Conservation (phyloP, 2,888 invertebrate genomes). For the Amphipyra tragopoginis region DNA sequence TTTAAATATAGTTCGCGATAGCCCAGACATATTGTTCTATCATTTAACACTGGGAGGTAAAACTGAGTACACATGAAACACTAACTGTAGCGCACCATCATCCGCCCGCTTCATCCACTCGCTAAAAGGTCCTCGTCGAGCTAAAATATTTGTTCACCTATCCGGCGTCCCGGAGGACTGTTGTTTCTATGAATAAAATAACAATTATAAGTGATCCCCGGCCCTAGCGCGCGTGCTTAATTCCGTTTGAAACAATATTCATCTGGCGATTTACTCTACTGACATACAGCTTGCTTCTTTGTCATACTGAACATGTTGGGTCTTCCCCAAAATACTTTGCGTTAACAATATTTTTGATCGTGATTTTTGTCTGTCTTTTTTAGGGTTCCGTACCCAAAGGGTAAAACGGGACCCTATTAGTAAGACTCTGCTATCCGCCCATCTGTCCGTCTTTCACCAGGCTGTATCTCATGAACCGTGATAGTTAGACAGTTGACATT, state of each 20-base stretch:
- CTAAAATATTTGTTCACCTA: constrained; percentile 88
- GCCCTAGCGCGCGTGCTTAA: constrained; percentile 85
- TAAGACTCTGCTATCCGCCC: too few species aligned
- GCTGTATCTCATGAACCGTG: too few species aligned
- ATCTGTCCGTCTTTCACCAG: too few species aligned
- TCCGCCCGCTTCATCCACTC: constrained; percentile 37
- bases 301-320: neutral
- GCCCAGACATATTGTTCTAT: neutral
- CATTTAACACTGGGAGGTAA: neutral
- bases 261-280: constrained; percentile 81
- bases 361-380: too few species aligned
- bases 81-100: constrained; percentile 33
- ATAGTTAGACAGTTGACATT: too few species aligned
- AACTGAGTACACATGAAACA: constrained; percentile 1
- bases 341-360: too few species aligned
- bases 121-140: constrained; percentile 84
- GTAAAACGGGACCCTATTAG: too few species aligned
- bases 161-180: constrained; percentile 81
- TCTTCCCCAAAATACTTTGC: too few species aligned
- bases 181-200: constrained; percentile 91
- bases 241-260: constrained; percentile 90
- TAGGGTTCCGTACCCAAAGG: too few species aligned
- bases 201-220: constrained; percentile 89
- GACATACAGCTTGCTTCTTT: constrained; percentile 64
- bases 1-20: too few species aligned